These are phyloP conservation scores for Cydia strobilella DNA, from an alignment of 1,140 invertebrate species.

Conservation along the genomic window DNA sequence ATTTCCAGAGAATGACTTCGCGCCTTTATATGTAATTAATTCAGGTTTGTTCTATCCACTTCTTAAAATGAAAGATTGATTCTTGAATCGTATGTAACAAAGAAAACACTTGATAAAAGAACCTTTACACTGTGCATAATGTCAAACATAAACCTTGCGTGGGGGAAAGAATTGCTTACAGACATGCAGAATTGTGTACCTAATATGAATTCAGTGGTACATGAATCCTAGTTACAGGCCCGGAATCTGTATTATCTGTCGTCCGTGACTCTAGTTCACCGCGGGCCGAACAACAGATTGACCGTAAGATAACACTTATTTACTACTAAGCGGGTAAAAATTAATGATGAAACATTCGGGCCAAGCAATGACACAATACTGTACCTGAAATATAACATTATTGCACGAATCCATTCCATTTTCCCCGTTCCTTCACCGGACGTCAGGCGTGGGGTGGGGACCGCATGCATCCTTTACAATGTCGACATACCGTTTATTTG, in stretches of 20 bases:
- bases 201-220: conserved; percentile 31
- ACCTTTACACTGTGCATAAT: too few relatives aligned
- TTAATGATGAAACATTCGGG: conserved; percentile 51
- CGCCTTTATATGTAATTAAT: too few relatives aligned
- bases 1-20: too few relatives aligned
- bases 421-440: neutral
- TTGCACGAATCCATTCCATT: neutral
- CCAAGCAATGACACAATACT: neutral
- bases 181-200: neutral
- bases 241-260: conserved; percentile 54
- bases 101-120: too few relatives aligned
- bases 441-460: neutral
- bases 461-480: neutral
- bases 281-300: conserved; percentile 60
- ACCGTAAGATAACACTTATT: conserved; percentile 61
- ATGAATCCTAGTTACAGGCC: conserved; percentile 54
- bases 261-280: conserved; percentile 72
- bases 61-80: too few relatives aligned
- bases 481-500: too few relatives aligned
- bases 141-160: too few relatives aligned
- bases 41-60: too few relatives aligned
- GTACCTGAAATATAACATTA: neutral
- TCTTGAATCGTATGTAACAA: too few relatives aligned
- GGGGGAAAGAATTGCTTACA: too few relatives aligned
- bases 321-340: conserved; percentile 51